These are phyloP conservation scores for Acleris cristana DNA, from an alignment of 2,888 invertebrate species.

Conservation along the genomic window DNA sequence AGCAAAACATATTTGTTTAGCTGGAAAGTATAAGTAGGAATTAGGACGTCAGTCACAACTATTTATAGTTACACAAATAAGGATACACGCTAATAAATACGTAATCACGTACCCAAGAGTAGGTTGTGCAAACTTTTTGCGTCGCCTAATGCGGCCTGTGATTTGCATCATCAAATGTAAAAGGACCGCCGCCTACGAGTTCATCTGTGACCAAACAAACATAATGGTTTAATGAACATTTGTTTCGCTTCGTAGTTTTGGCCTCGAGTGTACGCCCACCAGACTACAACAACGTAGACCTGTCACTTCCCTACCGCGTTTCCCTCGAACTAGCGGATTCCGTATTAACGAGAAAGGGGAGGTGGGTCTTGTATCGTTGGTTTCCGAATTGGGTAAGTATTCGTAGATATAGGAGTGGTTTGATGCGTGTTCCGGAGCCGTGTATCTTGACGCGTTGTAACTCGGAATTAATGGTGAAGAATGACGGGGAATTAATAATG, in stretches of 20 bases:
- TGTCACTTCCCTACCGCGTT: constrained; percentile 41
- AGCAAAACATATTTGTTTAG: too few species aligned
- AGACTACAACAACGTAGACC: constrained; percentile 49
- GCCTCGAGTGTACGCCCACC: constrained; percentile 73
- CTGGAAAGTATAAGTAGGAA: not conserved
- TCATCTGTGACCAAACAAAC: constrained; percentile 46
- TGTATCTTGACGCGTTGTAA: constrained; percentile 57
- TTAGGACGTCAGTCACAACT: constrained; percentile 19
- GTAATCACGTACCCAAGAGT: constrained; percentile 20
- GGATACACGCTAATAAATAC: constrained; percentile 13
- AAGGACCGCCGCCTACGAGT: constrained; percentile 55
- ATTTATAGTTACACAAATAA: constrained; percentile 25
- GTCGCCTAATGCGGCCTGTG: constrained; percentile 46
- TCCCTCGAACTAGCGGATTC: constrained; percentile 28
- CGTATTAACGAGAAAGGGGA: constrained; percentile 16
- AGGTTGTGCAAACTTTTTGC: constrained; percentile 46
- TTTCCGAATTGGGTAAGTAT: constrained; percentile 35
- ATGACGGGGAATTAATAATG: constrained; percentile 46
- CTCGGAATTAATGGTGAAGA: constrained; percentile 60
- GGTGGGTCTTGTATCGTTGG: constrained; percentile 39
- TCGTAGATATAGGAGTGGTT: constrained; percentile 52
- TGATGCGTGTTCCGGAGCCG: constrained; percentile 60
- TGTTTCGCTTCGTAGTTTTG: constrained; percentile 56
- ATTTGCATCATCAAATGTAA: constrained; percentile 53
- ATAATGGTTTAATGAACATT: constrained; percentile 43